Evolutionary conservation across 37 sponge, comb jelly and placozoan species (phyloP).

Genomic region (Amphimedon queenslandica): DNA sequence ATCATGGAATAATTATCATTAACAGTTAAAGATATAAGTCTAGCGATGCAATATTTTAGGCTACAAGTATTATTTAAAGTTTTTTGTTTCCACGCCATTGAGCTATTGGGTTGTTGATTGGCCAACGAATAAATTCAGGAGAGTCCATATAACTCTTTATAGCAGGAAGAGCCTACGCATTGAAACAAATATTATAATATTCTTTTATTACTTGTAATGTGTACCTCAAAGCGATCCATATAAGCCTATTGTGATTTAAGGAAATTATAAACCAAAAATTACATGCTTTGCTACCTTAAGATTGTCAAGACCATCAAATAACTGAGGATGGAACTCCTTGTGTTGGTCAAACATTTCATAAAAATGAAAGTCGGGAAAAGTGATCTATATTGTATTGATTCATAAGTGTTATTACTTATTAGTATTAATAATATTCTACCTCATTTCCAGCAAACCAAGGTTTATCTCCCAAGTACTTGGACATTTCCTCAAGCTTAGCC

Average conservation of each 20-base stretch:
- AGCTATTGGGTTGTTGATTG: conserved; percentile 63
- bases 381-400: conserved; percentile 36
- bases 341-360: conserved; percentile 80
- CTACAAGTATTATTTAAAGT: too few species aligned
- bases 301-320: conserved; percentile 47
- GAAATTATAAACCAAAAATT: not conserved
- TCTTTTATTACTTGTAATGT: not conserved
- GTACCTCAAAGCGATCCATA: conserved; percentile 66
- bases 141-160: conserved; percentile 83
- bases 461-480: conserved; percentile 55
- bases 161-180: conserved; percentile 62
- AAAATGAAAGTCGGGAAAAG: conserved; percentile 67
- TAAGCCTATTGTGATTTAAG: conserved; percentile 13
- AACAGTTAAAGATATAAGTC: too few species aligned
- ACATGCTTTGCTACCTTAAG: conserved; percentile 43
- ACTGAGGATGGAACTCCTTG: conserved; percentile 37
- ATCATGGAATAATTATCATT: too few species aligned
- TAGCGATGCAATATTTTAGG: too few species aligned
- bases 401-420: not conserved
- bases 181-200: not conserved
- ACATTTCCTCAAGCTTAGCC: conserved; percentile 34
- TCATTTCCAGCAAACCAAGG: conserved; percentile 60
- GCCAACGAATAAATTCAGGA: conserved; percentile 40
- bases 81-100: conserved; percentile 35
- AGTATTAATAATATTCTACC: conserved; percentile 26